Base-by-base conservation (phyloP, 2,113 vertebrate genomes). In the Eubucco bourcierii region DNA sequence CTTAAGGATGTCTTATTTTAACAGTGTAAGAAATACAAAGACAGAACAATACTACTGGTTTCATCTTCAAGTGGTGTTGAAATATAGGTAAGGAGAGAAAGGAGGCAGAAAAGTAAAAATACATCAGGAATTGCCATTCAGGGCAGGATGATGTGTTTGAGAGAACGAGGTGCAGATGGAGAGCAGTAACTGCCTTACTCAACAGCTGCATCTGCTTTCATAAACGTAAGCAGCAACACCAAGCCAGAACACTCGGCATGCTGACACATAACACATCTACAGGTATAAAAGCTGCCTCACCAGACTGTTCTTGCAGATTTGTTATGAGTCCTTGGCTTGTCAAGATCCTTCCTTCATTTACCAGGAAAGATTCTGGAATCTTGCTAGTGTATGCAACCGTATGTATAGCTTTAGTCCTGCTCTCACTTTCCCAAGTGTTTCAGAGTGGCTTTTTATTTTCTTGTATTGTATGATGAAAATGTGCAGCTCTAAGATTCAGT, bases 391-490 rank as follows among this genome's bases (percentile, higher is more conserved):
- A 16, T 29, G 4, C 29, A 37, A 8, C 65, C 52, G 52, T 33
- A 4, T 1, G 31, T 15, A 5, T 13, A 2, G n/a, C 9, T 66
- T 41, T 15, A 87, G 47, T 27, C 37, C 27, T 27, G 34, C 24
- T 65, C 63, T 52, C n/a, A 1, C 39, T 55, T 66, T 64, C 64
- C 73, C 58, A 9, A 83, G 46, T 56, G 21, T 46, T 29, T 17
- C 39, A 10, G 18, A 23, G 24, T 1, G 0, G 10, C 59, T 34
- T 53, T n/a, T 50, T 70, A 44, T 28, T 9, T 50, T 70, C 44
- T 28, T 9, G 4, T 5, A 1, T 52, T 25, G 44, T 0, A 0
- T 14, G 70, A 15, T 4, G n/a, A 37, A 50, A 78, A 41, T 4
- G 59, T 21, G 4, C 31, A 24, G 55, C 67, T 56, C 11, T 14